These are phyloP conservation scores for Drepana arcuata DNA, from an alignment of 1,140 invertebrate genomes.

Conservation along the genomic window DNA sequence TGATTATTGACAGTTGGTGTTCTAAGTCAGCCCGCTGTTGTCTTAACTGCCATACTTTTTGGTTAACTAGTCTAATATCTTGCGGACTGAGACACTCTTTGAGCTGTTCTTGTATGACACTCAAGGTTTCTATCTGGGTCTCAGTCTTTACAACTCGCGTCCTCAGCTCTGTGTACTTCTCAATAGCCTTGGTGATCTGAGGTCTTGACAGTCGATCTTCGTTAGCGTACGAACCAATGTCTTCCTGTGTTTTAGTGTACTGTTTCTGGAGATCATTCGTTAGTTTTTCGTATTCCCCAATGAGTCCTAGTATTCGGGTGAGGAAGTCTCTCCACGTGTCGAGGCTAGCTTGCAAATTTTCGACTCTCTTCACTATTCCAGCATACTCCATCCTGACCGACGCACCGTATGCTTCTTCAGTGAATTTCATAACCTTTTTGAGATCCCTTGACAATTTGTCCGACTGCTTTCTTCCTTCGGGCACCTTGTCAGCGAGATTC, in stretches of 20 bases:
- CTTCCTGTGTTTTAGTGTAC: slow-evolving; percentile 74
- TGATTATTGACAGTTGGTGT: slow-evolving; percentile 81
- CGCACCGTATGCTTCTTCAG: slow-evolving; percentile 82
- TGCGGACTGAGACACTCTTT: slow-evolving; percentile 87
- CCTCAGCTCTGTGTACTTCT: slow-evolving; percentile 74
- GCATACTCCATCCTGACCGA: slow-evolving; percentile 86
- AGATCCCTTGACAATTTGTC: slow-evolving; percentile 78
- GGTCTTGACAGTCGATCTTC: slow-evolving; percentile 55
- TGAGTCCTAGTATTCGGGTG: slow-evolving; percentile 74
- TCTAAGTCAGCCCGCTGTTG: slow-evolving; percentile 87
- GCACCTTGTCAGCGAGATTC: slow-evolving; percentile 77
- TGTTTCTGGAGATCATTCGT: slow-evolving; percentile 71
- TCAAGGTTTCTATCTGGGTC: slow-evolving; percentile 77
- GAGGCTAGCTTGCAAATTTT: slow-evolving; percentile 83
- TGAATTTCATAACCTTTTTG: slow-evolving; percentile 79
- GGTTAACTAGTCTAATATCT: slow-evolving; percentile 88
- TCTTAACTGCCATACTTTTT: slow-evolving; percentile 81
- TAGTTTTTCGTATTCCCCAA: slow-evolving; percentile 74
- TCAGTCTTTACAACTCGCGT: slow-evolving; percentile 73
- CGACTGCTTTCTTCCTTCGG: slow-evolving; percentile 77
- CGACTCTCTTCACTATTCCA: slow-evolving; percentile 81
- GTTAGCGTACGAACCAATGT: slow-evolving; percentile 66
- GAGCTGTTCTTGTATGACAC: slow-evolving; percentile 84
- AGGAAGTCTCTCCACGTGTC: slow-evolving; percentile 87
- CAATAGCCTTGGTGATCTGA: slow-evolving; percentile 71